Evolutionary conservation across 1,140 invertebrate genomes (phyloP).

Genomic region (Temnothorax curvispinosus): DNA sequence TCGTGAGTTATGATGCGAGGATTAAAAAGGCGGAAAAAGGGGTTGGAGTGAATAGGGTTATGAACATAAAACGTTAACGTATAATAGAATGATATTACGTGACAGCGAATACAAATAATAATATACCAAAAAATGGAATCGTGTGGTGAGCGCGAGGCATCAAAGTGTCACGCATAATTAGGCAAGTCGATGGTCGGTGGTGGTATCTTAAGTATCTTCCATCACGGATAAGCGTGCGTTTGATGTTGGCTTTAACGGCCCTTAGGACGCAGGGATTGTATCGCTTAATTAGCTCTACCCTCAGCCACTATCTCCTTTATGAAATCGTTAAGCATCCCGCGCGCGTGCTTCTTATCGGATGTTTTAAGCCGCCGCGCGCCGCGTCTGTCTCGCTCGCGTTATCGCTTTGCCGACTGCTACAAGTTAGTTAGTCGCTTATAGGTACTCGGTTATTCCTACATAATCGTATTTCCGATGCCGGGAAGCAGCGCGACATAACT

Average conservation of each 20-base stretch:
- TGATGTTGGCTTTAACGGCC: slow-evolving; percentile 76
- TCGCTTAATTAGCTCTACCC: slow-evolving; percentile 80
- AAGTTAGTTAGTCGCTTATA: slow-evolving; percentile 58
- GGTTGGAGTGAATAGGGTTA: no score
- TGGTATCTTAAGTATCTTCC: slow-evolving; percentile 77
- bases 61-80: neutral
- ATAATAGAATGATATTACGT: neutral
- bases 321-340: slow-evolving; percentile 77
- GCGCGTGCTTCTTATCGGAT: slow-evolving; percentile 75
- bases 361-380: slow-evolving; percentile 62
- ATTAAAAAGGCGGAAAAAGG: no score
- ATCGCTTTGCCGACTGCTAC: slow-evolving; percentile 59
- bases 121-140: neutral
- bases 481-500: neutral
- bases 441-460: neutral
- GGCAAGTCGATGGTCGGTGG: slow-evolving; percentile 65
- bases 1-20: no score
- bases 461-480: slow-evolving; percentile 36
- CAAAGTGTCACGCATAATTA: slow-evolving; percentile 74
- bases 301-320: slow-evolving; percentile 76
- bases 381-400: slow-evolving; percentile 42
- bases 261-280: slow-evolving; percentile 73
- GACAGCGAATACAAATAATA: neutral
- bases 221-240: slow-evolving; percentile 71
- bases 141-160: slow-evolving; percentile 28